Evolutionary conservation across 2,888 invertebrate species (phyloP).

Genomic region (Andrena bucephala): DNA sequence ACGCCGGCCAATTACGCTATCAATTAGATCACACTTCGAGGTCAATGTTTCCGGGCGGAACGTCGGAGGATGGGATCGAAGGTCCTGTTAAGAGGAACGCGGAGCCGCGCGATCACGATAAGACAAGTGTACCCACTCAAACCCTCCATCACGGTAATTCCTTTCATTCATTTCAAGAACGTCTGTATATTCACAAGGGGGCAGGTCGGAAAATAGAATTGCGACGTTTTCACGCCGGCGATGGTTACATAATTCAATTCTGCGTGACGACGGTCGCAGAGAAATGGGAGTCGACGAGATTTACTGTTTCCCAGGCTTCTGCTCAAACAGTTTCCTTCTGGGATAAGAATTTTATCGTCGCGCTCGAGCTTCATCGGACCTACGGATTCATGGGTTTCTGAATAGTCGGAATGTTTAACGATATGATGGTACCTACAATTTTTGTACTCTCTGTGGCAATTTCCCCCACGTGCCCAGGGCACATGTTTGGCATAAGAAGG

Average conservation of each 20-base stretch:
- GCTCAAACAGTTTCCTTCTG: background rate
- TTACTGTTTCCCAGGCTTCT: conserved; percentile 7
- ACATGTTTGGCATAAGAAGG: background rate
- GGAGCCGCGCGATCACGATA: too few relatives aligned
- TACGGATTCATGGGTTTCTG: too few relatives aligned
- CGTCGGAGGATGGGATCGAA: too few relatives aligned
- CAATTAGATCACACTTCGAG: too few relatives aligned
- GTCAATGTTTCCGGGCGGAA: too few relatives aligned
- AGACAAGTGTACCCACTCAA: too few relatives aligned
- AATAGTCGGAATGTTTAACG: too few relatives aligned
- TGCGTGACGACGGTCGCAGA: background rate
- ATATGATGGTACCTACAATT: background rate
- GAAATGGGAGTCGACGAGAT: background rate
- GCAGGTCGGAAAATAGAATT: conserved; percentile 2
- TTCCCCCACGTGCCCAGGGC: too few relatives aligned
- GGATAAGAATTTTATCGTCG: conserved; percentile 10
- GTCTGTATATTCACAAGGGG: background rate
- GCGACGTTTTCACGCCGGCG: background rate
- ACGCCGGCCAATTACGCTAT: too few relatives aligned
- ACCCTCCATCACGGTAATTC: background rate
- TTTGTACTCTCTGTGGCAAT: background rate
- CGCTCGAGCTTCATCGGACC: background rate
- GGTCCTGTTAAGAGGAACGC: too few relatives aligned
- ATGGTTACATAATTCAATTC: conserved; percentile 20
- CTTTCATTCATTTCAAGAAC: background rate